Conservation (phyloP, 2,888 invertebrate genomes). For the Opisthograptis luteolata region DNA sequence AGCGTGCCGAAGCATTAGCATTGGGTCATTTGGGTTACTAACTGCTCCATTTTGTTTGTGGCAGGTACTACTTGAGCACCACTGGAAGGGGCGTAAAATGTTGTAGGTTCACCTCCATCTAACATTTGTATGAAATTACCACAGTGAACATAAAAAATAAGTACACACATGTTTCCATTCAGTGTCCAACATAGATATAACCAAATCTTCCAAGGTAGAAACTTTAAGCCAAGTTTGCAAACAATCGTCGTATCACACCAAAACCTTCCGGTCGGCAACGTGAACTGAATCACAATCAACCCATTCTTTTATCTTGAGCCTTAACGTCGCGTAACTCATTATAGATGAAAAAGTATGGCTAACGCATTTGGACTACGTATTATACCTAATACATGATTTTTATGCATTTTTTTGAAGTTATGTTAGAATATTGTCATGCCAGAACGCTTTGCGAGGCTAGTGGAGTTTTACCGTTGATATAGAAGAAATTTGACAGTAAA, state of each 20-base stretch:
- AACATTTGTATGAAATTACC: no score
- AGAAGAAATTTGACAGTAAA: no score
- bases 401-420: constrained; percentile 15
- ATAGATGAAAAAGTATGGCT: constrained; percentile 32
- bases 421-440: constrained; percentile 1
- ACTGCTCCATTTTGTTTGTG: no score
- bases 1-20: no score
- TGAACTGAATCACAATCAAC: constrained; percentile 39
- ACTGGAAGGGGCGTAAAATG: no score
- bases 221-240: constrained; percentile 30
- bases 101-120: no score
- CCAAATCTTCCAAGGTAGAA: neutral
- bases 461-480: neutral
- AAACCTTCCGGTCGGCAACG: constrained; percentile 21
- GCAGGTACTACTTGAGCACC: no score
- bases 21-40: no score
- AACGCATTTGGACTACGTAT: constrained; percentile 33
- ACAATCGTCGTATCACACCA: constrained; percentile 35
- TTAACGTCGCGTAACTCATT: constrained; percentile 28
- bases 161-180: no score
- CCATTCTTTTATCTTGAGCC: constrained; percentile 37
- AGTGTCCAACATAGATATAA: no score
- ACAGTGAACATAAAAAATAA: no score
- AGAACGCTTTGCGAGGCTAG: neutral
- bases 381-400: constrained; percentile 25